Base-by-base conservation (phyloP, 1,140 invertebrate species). In the Drosophila tsacasi region DNA sequence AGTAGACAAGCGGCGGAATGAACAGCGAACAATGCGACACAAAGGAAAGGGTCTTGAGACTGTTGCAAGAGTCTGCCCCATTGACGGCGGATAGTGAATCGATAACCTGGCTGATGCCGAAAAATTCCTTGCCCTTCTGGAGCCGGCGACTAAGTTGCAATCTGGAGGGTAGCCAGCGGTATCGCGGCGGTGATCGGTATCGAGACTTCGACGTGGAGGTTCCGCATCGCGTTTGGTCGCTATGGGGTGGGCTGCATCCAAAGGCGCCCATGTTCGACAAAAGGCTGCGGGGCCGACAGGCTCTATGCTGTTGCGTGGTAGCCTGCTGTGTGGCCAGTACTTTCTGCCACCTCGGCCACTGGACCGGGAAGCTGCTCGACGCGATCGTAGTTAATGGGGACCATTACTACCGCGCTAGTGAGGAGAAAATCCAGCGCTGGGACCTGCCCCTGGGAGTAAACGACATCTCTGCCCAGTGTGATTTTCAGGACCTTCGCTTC, bases 141-240 rank as follows among this genome's bases (percentile, higher is more conserved):
- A 52, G 50, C 50, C 27, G 50, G n/a, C 27, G 50, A n/a, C 12
- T 52, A 3, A 52, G n/a, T 19, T 52, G 3, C 27, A 52, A 32
- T 15, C 27, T 52, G 30, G n/a, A 52, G 30, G 50, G 50, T 12
- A 32, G 50, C 3, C 27, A 19, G 27, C 27, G 50, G 27, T 21
- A 19, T 52, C 6, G 50, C n/a, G 25, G 25, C 49, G n/a, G 30
- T 8, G n/a, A 52, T 19, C 10, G 27, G 3, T 52, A 32, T 15
- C 80, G 94, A 61, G 92, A 94, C 50, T 95, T 93, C 93, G 94
- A 95, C 71, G 94, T 95, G 13, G 95, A 95, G 86, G 94, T 94
- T 62, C 84, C 89, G 10, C 93, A 94, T 1, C 94, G 95, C 79
- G 84, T 95, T 13, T 95, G 93, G 83, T 95, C 94, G 2, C 82